Percentiles rank a stretch among this genome's conserved stretches.
phyloP scores from a whole-genome alignment of 2,797 vertebrate genomes.

The Eulemur coronatus region DNA sequence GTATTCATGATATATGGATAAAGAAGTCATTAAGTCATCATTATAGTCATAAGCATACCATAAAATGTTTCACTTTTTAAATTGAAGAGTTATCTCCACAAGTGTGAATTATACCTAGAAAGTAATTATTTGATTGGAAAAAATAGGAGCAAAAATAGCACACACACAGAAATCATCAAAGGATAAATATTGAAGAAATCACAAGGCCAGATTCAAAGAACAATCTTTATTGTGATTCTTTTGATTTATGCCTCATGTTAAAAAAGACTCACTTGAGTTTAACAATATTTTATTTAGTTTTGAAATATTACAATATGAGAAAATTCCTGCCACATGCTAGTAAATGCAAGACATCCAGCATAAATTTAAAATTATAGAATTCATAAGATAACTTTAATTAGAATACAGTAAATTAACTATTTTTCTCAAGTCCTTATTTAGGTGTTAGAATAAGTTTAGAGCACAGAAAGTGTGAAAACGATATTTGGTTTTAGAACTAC shows the following conservation, averaged over 20 bases:
- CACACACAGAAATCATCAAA: background rate
- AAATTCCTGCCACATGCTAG: background rate
- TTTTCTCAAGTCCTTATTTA: background rate
- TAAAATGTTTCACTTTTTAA: background rate
- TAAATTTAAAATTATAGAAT: background rate
- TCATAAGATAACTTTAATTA: background rate
- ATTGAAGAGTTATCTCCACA: background rate
- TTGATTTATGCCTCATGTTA: background rate
- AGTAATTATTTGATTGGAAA: background rate
- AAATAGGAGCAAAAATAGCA: background rate
- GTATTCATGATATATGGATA: background rate
- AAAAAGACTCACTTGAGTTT: background rate
- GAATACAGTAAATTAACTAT: background rate
- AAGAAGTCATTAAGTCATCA: background rate
- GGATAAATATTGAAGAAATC: background rate
- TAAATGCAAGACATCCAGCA: background rate
- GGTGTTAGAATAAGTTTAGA: conserved; percentile 38
- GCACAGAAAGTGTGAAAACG: conserved; percentile 35
- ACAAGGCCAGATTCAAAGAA: background rate
- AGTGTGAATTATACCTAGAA: background rate
- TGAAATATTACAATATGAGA: background rate
- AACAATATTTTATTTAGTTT: background rate
- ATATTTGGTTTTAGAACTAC: conserved; percentile 29
- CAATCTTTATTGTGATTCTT: background rate
- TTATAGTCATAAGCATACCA: background rate